phyloP scores from a whole-genome alignment of 2,888 invertebrate genomes.

The Perizoma flavofasciatum region DNA sequence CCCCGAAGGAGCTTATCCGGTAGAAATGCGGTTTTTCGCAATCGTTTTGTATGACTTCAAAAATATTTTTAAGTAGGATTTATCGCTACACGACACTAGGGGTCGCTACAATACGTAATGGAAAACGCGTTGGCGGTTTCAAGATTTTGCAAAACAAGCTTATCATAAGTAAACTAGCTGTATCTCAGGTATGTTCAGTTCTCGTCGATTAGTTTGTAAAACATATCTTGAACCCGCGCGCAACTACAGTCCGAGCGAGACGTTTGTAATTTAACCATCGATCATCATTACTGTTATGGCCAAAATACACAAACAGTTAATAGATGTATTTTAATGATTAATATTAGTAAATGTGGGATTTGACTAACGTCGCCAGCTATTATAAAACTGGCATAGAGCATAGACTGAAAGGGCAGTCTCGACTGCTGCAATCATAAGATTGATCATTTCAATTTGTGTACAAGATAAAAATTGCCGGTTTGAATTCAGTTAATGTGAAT shows the following conservation, averaged over 20 bases:
- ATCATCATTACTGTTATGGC: constrained; percentile 52
- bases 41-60: too few species aligned
- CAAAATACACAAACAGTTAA: constrained; percentile 43
- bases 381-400: constrained; percentile 25
- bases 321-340: constrained; percentile 38
- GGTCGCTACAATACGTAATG: too few species aligned
- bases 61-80: too few species aligned
- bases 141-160: too few species aligned
- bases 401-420: constrained; percentile 21
- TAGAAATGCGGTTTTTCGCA: too few species aligned
- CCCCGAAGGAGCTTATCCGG: too few species aligned
- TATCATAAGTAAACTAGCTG: too few species aligned
- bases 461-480: constrained; percentile 9
- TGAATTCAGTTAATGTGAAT: constrained; percentile 9
- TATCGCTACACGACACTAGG: too few species aligned
- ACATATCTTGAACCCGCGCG: constrained; percentile 44
- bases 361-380: constrained; percentile 21
- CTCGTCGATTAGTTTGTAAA: constrained; percentile 56
- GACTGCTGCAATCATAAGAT: constrained; percentile 11
- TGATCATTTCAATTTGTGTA: constrained; percentile 18
- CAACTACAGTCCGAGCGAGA: constrained; percentile 30
- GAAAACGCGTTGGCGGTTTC: too few species aligned
- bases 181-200: too few species aligned
- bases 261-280: constrained; percentile 53
- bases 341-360: constrained; percentile 38